Evolutionary conservation across 2,113 vertebrate genomes (phyloP).

Genomic region (Pristiophorus japonicus): DNA sequence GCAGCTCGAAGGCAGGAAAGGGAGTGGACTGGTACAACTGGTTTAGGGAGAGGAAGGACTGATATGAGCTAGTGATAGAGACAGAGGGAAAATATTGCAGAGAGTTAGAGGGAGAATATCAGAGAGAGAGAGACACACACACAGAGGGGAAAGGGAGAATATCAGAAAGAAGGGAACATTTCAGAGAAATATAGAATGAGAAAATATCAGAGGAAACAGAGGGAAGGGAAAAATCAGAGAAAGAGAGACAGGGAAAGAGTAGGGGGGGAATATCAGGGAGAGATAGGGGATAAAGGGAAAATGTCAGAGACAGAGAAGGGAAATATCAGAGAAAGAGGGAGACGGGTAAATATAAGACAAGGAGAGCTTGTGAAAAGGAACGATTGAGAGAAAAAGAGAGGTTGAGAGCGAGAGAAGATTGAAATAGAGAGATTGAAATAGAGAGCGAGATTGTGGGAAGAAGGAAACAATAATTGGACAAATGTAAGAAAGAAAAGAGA

Average conservation of each 20-base stretch:
- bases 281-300: not conserved
- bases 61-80: constrained; percentile 7
- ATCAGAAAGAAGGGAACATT: not conserved
- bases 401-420: not conserved
- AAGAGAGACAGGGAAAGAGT: not conserved
- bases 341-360: not conserved
- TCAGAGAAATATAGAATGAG: not conserved
- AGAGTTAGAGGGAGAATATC: not conserved
- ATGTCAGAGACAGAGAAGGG: not conserved
- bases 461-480: not conserved
- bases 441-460: not conserved
- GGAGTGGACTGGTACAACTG: constrained; percentile 29
- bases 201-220: not conserved
- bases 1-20: constrained; percentile 9
- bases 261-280: not conserved
- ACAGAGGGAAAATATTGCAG: not conserved
- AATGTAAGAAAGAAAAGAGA: not conserved
- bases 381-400: not conserved
- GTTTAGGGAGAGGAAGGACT: constrained; percentile 24
- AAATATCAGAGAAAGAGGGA: not conserved
- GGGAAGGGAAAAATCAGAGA: not conserved
- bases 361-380: not conserved
- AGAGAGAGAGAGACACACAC: not conserved
- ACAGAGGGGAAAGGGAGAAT: not conserved
- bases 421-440: not conserved